Evolutionary conservation across 2,888 invertebrate genomes (phyloP).

Genomic region (Agonopterix subpropinquella): DNA sequence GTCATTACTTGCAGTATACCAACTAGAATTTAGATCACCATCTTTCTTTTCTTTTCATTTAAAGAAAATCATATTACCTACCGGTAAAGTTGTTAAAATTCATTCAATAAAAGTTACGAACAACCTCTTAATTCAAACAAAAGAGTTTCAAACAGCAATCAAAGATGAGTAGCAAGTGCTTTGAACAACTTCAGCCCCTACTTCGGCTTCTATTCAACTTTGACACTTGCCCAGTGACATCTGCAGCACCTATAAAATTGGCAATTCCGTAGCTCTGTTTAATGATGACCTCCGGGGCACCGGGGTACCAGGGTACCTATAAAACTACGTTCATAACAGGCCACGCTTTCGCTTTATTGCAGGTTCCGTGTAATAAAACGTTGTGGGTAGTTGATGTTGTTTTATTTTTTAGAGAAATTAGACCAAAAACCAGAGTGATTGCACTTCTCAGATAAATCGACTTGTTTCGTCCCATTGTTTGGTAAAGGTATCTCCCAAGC

Average conservation of each 20-base stretch:
- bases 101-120: not conserved
- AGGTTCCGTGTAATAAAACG: not conserved
- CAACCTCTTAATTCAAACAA: not conserved
- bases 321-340: constrained; percentile 2
- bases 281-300: constrained; percentile 1
- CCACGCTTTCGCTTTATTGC: constrained; percentile 1
- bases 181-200: no score
- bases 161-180: not conserved
- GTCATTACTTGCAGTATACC: no score
- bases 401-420: no score
- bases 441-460: no score
- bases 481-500: no score
- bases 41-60: no score
- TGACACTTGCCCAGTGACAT: constrained; percentile 4
- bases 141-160: not conserved
- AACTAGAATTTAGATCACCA: no score
- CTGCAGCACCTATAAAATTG: constrained; percentile 8
- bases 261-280: constrained; percentile 1
- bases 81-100: not conserved
- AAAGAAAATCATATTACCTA: no score
- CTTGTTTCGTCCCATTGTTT: no score
- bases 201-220: not conserved
- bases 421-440: no score
- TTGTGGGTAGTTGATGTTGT: not conserved
- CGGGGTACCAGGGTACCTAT: not conserved